Evolutionary conservation across 2,797 vertebrate species (phyloP).

Genomic region (Rhyacichthys aspro): DNA sequence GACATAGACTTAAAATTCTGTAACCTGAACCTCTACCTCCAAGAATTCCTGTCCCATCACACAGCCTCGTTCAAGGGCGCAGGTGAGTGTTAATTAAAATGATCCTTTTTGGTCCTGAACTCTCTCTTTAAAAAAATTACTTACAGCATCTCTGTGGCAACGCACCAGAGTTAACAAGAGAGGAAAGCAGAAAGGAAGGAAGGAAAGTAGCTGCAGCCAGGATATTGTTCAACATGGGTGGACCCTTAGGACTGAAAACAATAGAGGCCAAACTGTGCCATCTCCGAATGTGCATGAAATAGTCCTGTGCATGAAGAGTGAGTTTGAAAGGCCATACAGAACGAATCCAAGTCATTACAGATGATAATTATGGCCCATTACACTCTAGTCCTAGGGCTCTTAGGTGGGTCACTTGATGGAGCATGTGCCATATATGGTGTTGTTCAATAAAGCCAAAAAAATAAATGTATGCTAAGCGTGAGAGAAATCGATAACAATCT

Average conservation of each 20-base stretch:
- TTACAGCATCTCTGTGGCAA: constrained; percentile 35
- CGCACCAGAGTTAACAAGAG: constrained; percentile 31
- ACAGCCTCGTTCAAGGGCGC: constrained; percentile 88
- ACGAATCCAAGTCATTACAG: too few relatives aligned
- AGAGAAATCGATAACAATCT: too few relatives aligned
- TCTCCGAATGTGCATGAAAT: constrained; percentile 8
- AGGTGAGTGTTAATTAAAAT: constrained; percentile 34
- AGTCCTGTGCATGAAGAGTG: too few relatives aligned
- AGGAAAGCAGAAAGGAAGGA: constrained; percentile 73
- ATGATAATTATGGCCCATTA: too few relatives aligned
- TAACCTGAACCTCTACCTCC: constrained; percentile 87
- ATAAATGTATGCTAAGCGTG: too few relatives aligned
- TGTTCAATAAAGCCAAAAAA: too few relatives aligned
- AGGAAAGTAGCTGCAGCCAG: constrained; percentile 41
- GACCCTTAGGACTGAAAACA: constrained; percentile 50
- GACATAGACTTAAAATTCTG: constrained; percentile 85
- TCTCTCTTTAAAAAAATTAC: constrained; percentile 9
- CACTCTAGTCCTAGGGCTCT: too few relatives aligned
- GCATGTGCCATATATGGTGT: too few relatives aligned
- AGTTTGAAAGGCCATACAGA: too few relatives aligned
- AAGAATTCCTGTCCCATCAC: constrained; percentile 88
- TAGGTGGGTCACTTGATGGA: too few relatives aligned
- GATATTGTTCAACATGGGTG: constrained; percentile 72
- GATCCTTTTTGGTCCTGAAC: background rate
- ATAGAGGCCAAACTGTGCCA: constrained; percentile 44